These are phyloP conservation scores for Metopolophium dirhodum DNA, from an alignment of 1,140 invertebrate genomes.

Conservation along the genomic window DNA sequence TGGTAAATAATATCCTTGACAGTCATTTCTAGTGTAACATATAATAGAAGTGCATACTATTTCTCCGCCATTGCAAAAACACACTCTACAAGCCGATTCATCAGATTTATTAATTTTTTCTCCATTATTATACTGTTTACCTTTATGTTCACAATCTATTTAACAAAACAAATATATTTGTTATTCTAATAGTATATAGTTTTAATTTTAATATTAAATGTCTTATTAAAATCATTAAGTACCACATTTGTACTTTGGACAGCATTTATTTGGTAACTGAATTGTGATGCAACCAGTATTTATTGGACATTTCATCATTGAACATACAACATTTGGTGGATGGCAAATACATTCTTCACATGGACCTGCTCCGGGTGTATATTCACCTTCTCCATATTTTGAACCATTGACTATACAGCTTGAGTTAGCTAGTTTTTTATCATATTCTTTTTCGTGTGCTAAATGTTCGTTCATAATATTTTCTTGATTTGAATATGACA, in stretches of 20 bases:
- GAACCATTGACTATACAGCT: conserved; percentile 43
- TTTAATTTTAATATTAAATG: background rate
- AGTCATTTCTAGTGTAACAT: conserved; percentile 77
- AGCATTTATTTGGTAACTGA: conserved; percentile 75
- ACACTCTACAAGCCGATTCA: conserved; percentile 75
- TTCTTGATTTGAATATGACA: conserved; percentile 31
- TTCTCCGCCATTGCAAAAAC: conserved; percentile 79
- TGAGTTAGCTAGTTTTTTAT: background rate
- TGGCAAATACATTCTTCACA: conserved; percentile 61
- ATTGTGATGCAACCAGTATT: conserved; percentile 74
- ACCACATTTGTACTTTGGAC: conserved; percentile 82
- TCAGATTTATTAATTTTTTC: conserved; percentile 73
- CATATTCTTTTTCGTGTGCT: background rate
- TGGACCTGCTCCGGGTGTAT: conserved; percentile 58
- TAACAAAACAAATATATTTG: conserved; percentile 58
- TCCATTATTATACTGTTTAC: conserved; percentile 76
- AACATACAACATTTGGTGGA: conserved; percentile 60
- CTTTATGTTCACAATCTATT: conserved; percentile 78
- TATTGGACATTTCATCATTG: conserved; percentile 60
- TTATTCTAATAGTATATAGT: background rate
- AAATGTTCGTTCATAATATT: conserved; percentile 12
- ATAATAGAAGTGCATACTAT: conserved; percentile 77
- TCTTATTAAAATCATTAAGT: conserved; percentile 59
- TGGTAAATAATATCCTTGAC: conserved; percentile 71
- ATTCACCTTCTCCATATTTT: conserved; percentile 26